Evolutionary conservation across 1,140 invertebrate genomes (phyloP).

Genomic region (Zelostemma sp.): DNA sequence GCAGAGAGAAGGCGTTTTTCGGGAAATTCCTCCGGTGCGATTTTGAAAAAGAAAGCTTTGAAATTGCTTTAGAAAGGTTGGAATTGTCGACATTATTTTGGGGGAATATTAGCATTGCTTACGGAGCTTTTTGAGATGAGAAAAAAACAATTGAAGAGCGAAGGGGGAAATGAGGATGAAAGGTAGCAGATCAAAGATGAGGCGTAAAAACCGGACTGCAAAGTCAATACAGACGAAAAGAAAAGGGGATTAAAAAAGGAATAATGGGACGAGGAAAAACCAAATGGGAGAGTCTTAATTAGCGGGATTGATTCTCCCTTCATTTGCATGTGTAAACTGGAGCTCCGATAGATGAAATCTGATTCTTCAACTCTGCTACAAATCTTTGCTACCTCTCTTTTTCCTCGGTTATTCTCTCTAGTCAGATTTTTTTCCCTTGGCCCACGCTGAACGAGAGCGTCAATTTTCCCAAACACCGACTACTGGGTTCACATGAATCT

Average conservation of each 20-base stretch:
- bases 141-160: conserved; percentile 6
- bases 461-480: background rate
- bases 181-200: background rate
- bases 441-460: conserved; percentile 16
- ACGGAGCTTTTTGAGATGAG: background rate
- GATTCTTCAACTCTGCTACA: conserved; percentile 53
- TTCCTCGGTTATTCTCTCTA: background rate
- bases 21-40: too few relatives aligned
- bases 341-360: conserved; percentile 47
- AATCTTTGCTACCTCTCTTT: background rate
- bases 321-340: conserved; percentile 64
- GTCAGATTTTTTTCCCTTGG: conserved; percentile 3
- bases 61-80: background rate
- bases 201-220: too few relatives aligned
- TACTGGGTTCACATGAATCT: background rate
- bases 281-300: conserved; percentile 58
- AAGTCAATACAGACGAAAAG: background rate
- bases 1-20: too few relatives aligned
- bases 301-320: conserved; percentile 56
- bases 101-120: too few relatives aligned
- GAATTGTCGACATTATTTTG: background rate
- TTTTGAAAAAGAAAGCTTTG: conserved; percentile 2
- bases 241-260: conserved; percentile 7
- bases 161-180: conserved; percentile 19
- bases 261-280: conserved; percentile 15